Evolutionary conservation across 2,888 invertebrate genomes (phyloP), one percentile per base, ranked within the genome.

Genomic region (Polietes domitor): DNA sequence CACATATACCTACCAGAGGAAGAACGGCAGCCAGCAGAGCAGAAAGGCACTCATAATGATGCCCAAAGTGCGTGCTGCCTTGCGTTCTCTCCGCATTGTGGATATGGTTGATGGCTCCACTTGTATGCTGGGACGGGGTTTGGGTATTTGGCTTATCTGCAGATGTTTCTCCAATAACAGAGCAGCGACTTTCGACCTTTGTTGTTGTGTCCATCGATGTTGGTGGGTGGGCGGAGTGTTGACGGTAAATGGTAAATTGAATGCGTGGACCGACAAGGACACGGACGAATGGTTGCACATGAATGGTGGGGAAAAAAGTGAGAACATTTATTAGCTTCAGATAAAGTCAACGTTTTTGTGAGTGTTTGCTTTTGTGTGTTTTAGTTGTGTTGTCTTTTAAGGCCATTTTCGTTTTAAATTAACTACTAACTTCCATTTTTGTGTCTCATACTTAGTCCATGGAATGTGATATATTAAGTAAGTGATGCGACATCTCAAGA

Each of bases 11-110:
- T 92, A 96, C 98, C 98, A 98, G 80, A 97, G 93, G 92, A 98
- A 98, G 93, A 98, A 98, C 5, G 98, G 98, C 86, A 98, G 94
- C 98, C 98, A 98, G 92, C 98, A 98, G 7, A 98, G 95, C 83
- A 98, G 93, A 92, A 98, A 98, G 0, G 97, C 98, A 41, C 98
- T 98, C 96, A 98, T 98, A 90, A 98, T 98, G 90, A 98, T 98
- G 78, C 98, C 98, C 58, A 98, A 94, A 12, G 98, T 98, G 89
- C 98, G 94, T 1, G 98, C 98, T 0, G 98, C 98, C 91, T 97
- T 97, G 83, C 97, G 93, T 91, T 97, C 97, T 74, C 97, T 93
- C 91, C 96, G 95, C 97, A 97, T 97, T 92, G 97, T 97, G 91
- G 94, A 96, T 92, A 96, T 96, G 80, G 96, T 95, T 91, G 96